A percentile compares a stretch with the other conserved stretches of the same genome.
Evolutionary conservation across 2,113 vertebrate genomes (phyloP).

Genomic region (Toxotes chatareus): DNA sequence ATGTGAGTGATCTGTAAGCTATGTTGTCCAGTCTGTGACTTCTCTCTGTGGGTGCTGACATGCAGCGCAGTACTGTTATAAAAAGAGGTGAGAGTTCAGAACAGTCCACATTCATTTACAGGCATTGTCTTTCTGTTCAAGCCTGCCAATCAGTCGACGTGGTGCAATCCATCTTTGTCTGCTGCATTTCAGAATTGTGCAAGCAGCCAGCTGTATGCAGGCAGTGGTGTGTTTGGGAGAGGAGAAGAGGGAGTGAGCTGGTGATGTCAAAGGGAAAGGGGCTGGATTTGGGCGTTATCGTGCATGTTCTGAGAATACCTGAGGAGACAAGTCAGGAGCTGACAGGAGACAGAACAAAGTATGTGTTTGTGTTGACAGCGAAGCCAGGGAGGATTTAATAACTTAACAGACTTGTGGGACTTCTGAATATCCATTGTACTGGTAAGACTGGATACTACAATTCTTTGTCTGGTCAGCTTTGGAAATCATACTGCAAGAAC

Average conservation of each 20-base stretch:
- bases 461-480: slow-evolving; percentile 1
- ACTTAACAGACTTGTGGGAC: slow-evolving; percentile 12
- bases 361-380: slow-evolving; percentile 49
- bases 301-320: slow-evolving; percentile 75
- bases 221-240: slow-evolving; percentile 21
- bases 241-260: slow-evolving; percentile 77
- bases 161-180: slow-evolving; percentile 35
- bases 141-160: not conserved
- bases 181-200: slow-evolving; percentile 34
- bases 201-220: slow-evolving; percentile 34
- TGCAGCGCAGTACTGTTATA: not conserved
- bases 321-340: slow-evolving; percentile 79
- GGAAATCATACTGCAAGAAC: not conserved
- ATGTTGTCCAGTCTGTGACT: slow-evolving; percentile 9
- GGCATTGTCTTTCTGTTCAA: not conserved
- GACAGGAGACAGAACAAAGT: slow-evolving; percentile 64
- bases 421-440: slow-evolving; percentile 13
- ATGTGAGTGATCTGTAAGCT: slow-evolving; percentile 46
- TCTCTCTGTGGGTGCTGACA: slow-evolving; percentile 4
- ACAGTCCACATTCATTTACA: not conserved
- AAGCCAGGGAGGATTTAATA: slow-evolving; percentile 47
- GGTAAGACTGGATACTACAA: slow-evolving; percentile 62
- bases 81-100: slow-evolving; percentile 19
- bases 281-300: slow-evolving; percentile 69
- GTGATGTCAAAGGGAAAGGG: slow-evolving; percentile 71